phyloP scores from a whole-genome alignment of 2,888 invertebrate genomes.

The Tortricodes alternella region DNA sequence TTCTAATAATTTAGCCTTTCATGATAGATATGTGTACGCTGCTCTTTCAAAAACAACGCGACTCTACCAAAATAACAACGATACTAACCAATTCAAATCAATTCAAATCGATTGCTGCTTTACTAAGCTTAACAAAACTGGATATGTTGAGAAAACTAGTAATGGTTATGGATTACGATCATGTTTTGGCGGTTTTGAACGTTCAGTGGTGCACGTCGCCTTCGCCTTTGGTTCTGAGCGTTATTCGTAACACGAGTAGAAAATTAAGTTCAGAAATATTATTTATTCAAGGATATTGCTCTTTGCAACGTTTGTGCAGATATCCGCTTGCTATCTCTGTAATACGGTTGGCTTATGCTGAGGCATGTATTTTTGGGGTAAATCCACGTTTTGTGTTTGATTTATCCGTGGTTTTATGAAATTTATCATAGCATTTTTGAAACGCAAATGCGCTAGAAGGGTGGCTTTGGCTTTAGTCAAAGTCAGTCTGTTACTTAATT shows the following conservation, averaged over 20 bases:
- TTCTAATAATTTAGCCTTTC: slow-evolving; percentile 24
- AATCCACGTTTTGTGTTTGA: too few species aligned
- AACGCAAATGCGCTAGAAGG: too few species aligned
- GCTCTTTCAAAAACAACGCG: slow-evolving; percentile 17
- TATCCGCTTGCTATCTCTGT: slow-evolving; percentile 5
- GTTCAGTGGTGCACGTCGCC: slow-evolving; percentile 1
- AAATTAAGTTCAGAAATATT: slow-evolving; percentile 32
- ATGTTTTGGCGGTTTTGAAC: background rate
- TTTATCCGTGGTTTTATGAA: too few species aligned
- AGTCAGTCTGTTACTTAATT: too few species aligned
- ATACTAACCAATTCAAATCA: too few species aligned
- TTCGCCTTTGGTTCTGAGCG: slow-evolving; percentile 6
- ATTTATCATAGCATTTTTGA: too few species aligned
- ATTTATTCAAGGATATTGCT: slow-evolving; percentile 29
- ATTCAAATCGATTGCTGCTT: background rate
- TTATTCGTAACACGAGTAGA: slow-evolving; percentile 23
- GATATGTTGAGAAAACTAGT: background rate
- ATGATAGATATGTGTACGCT: slow-evolving; percentile 22
- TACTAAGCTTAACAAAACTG: background rate
- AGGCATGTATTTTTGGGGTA: background rate
- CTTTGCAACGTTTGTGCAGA: slow-evolving; percentile 7
- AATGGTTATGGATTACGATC: background rate
- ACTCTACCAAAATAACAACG: background rate
- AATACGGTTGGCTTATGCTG: background rate
- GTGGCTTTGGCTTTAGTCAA: too few species aligned